Evolutionary conservation across 1,140 invertebrate species (phyloP).

Genomic region (Hyphantria cunea): DNA sequence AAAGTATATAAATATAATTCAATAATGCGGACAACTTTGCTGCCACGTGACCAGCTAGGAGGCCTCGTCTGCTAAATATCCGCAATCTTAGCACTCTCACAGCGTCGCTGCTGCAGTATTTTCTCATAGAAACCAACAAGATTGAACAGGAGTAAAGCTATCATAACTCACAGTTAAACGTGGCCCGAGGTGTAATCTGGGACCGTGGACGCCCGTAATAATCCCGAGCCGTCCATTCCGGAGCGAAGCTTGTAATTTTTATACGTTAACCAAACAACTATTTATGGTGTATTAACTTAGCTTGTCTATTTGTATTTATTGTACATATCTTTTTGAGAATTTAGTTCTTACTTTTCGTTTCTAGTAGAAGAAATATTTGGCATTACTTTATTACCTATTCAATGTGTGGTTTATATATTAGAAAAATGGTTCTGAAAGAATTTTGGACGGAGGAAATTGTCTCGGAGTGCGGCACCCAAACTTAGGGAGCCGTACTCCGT

Average conservation of each 20-base stretch:
- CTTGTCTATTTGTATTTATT: constrained; percentile 9
- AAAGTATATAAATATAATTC: background rate
- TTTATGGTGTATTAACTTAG: constrained; percentile 17
- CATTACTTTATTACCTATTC: too few relatives aligned
- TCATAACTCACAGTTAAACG: constrained; percentile 74
- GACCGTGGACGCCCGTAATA: constrained; percentile 59
- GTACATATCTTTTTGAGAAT: background rate
- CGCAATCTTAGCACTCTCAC: constrained; percentile 47
- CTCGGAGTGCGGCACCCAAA: too few relatives aligned
- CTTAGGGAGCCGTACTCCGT: too few relatives aligned
- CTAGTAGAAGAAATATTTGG: too few relatives aligned
- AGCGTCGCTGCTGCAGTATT: constrained; percentile 66
- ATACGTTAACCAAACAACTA: constrained; percentile 32
- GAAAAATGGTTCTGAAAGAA: too few relatives aligned
- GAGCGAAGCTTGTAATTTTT: constrained; percentile 47
- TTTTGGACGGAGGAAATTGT: too few relatives aligned
- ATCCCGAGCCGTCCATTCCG: constrained; percentile 65
- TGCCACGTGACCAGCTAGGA: background rate
- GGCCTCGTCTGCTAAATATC: constrained; percentile 25
- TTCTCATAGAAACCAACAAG: constrained; percentile 71
- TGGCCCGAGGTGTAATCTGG: constrained; percentile 67
- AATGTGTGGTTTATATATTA: too few relatives aligned
- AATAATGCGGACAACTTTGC: constrained; percentile 10
- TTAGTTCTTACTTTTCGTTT: background rate
- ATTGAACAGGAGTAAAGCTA: constrained; percentile 68